These are phyloP conservation scores for Lagenorhynchus albirostris DNA, from an alignment of 2,113 vertebrate species.

Conservation along the genomic window DNA sequence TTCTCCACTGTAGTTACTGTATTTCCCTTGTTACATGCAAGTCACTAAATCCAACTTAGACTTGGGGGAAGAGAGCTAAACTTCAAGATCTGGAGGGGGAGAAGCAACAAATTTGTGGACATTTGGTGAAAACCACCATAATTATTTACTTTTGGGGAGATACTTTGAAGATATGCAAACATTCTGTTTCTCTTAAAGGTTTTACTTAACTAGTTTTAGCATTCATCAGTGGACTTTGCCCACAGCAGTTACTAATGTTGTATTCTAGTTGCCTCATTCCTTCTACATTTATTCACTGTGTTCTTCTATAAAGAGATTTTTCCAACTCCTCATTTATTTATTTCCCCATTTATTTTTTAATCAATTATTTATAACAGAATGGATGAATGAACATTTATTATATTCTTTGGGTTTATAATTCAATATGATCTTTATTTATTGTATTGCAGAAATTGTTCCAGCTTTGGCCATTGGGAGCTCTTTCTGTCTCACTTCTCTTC, in stretches of 20 bases:
- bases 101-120: not conserved
- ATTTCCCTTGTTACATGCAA: not conserved
- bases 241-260: not conserved
- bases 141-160: not conserved
- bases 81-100: not conserved
- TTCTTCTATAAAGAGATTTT: not conserved
- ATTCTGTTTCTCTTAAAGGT: not conserved
- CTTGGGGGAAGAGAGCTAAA: not conserved
- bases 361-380: not conserved
- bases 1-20: not conserved
- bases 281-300: not conserved
- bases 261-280: not conserved
- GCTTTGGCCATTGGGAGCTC: not conserved
- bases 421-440: not conserved
- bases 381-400: not conserved
- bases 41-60: not conserved
- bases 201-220: not conserved
- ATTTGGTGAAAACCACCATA: not conserved
- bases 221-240: not conserved
- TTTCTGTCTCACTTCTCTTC: not conserved
- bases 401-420: not conserved
- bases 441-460: not conserved
- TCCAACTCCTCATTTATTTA: not conserved
- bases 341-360: not conserved
- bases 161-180: not conserved